Percentiles rank a stretch among this genome's conserved stretches.
These are phyloP conservation scores for Periphyllus acericola DNA, from an alignment of 2,888 invertebrate genomes.

Conservation along the genomic window DNA sequence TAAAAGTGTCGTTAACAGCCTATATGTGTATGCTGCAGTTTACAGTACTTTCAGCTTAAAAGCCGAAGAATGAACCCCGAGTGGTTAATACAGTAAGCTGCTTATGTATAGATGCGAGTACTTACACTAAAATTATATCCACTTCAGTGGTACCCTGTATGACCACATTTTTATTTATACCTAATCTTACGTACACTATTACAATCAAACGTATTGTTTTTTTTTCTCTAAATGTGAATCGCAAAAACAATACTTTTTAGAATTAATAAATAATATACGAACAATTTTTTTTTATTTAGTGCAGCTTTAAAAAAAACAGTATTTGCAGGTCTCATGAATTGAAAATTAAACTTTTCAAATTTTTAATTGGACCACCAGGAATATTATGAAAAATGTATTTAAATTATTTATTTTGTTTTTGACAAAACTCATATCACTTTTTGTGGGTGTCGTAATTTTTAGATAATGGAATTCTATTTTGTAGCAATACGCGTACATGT, in stretches of 20 bases:
- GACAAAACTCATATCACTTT: too few species aligned
- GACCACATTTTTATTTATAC: conserved; percentile 10
- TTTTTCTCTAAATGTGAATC: neutral
- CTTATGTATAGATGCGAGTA: conserved; percentile 5
- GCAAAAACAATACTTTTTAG: neutral
- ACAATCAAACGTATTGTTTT: conserved; percentile 31
- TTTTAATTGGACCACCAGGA: too few species aligned
- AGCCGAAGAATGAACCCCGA: conserved; percentile 44
- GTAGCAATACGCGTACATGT: too few species aligned
- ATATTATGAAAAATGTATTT: too few species aligned
- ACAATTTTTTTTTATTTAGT: too few species aligned
- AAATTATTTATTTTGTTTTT: too few species aligned
- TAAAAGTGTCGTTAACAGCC: conserved; percentile 46
- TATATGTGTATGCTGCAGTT: neutral
- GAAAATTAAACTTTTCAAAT: too few species aligned
- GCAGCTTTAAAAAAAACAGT: neutral
- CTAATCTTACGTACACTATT: neutral
- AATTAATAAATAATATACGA: too few species aligned
- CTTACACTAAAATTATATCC: conserved; percentile 35
- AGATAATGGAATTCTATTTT: too few species aligned
- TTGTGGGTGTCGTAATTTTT: too few species aligned
- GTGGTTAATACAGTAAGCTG: conserved; percentile 45
- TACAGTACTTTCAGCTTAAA: conserved; percentile 46
- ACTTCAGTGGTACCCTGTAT: conserved; percentile 14
- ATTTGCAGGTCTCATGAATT: neutral